Base-by-base conservation (phyloP, 2,797 vertebrate species). In the Euphonia xanthogaster region DNA sequence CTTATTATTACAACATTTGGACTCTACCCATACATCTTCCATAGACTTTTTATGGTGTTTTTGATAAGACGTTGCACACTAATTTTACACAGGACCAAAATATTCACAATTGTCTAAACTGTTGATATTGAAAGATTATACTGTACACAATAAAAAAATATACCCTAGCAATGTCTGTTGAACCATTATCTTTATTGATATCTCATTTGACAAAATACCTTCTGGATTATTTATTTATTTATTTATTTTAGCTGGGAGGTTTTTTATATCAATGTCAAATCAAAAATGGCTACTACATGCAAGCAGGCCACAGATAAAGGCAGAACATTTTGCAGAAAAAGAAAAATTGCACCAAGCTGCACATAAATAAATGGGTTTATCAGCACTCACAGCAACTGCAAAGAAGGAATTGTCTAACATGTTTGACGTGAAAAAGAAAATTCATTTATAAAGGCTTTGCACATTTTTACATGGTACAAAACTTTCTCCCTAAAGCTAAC, bases 31-130 rank as follows among this genome's bases (percentile, higher is more conserved):
- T 8, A 48, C 19, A n/a, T 35, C 17, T 51, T 61, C 47, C 17
- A 1, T 4, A 68, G 39, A 31, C 12, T 44, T 76, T 71, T 62
- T n/a, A 58, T 0, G 0, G 4, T 27, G 25, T 33, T 75, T 77
- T 47, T 66, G 24, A 47, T 51, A 44, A 65, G 27, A 62, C 10
- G 18, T 73, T 37, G 25, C 14, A 79, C 55, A 68, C 18, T 66
- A 31, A 30, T 51, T 85, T 66, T 63, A 83, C 18, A 71, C 10
- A 66, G 51, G 23, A 91, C 25, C 17, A 86, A 82, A 89, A 89
- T 27, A 76, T 23, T 75, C 12, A 8, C 28, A 85, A 50, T 2
- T 18, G 19, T 25, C 33, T 85, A 35, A 89, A 89, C 2, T 73
- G 21, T 22, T 62, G 31, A 9, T 53, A 67, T 3, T 25, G 37